These are phyloP conservation scores for Melieria picta DNA, from an alignment of 2,888 invertebrate species.

Conservation along the genomic window DNA sequence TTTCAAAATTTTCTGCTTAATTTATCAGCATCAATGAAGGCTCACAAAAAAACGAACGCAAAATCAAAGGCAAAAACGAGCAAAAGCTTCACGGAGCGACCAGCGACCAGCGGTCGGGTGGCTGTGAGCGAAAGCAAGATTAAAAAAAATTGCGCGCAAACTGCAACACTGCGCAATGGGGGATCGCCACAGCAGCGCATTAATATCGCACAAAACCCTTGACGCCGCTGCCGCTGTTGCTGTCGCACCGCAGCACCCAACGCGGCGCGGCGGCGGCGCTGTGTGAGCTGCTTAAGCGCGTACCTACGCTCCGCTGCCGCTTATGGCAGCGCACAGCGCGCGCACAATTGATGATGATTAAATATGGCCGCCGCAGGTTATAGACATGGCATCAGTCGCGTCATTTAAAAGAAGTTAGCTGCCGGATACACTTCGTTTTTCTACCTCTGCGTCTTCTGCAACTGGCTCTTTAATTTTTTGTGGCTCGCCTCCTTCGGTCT, in stretches of 20 bases:
- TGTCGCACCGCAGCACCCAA: no score
- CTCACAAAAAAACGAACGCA: neutral
- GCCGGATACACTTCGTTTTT: slow-evolving; percentile 27
- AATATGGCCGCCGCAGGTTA: slow-evolving; percentile 61
- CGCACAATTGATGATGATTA: slow-evolving; percentile 50
- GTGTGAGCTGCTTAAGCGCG: no score
- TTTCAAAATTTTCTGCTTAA: no score
- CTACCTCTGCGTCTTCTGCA: neutral
- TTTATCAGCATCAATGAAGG: no score
- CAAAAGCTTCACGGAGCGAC: neutral
- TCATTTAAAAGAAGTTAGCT: slow-evolving; percentile 58
- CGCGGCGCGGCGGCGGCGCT: no score
- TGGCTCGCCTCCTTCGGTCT: slow-evolving; percentile 2
- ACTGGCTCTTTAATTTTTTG: slow-evolving; percentile 1
- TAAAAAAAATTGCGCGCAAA: neutral
- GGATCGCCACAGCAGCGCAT: neutral
- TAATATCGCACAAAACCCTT: no score
- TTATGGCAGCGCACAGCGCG: neutral
- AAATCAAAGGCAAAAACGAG: neutral
- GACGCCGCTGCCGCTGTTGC: no score
- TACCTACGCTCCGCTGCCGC: no score
- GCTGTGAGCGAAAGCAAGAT: neutral
- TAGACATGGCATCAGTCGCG: slow-evolving; percentile 60
- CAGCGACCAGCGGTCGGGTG: neutral
- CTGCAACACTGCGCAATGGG: neutral